Base-by-base conservation (phyloP, 1,140 invertebrate genomes). In the Philotrypesis tridentata region DNA sequence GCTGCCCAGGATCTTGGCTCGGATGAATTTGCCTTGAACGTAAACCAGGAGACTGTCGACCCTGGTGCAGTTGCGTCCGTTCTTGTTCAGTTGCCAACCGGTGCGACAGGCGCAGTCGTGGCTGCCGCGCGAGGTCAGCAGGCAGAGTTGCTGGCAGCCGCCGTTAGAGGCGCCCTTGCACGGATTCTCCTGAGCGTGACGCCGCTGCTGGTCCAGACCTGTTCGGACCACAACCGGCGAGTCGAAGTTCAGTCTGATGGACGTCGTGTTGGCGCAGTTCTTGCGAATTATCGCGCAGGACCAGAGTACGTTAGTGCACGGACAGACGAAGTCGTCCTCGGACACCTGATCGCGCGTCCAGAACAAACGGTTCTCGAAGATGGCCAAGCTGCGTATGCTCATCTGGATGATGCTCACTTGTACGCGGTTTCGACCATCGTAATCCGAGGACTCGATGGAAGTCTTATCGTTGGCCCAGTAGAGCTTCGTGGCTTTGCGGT, bases 391-490 rank as follows among this genome's bases (percentile, higher is more conserved):
- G 3, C n/a, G 25, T 2, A 75, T n/a, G 12, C 73, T 31, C 73
- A 63, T 75, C 17, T 25, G 73, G 11, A 61, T 63, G 5, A n/a
- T 4, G 5, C 2, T 61, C 25, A 75, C 48, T 2, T 23, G 55
- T 12, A 17, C 11, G 1, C 73, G 73, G 27, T 75, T 63, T 21
- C 21, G 55, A 23, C 73, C 73, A 11, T 75, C 48, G 55, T 75
- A 75, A 27, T 75, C 73, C 27, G 73, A 27, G 17, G 14, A 21
- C 23, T 75, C 48, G 73, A 75, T 75, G 17, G 27, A 27, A 2
- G 1, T n/a, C 27, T 25, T 14, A 23, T 75, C 73, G 55, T 75
- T 75, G 23, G 55, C 27, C 73, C 73, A 75, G 17, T 75, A 75
- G 43, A 75, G 23, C 23, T 17, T 27, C 29, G 12, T 29, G 5